These are phyloP conservation scores for Philaethria dido DNA, from an alignment of 2,888 invertebrate genomes.

Conservation along the genomic window DNA sequence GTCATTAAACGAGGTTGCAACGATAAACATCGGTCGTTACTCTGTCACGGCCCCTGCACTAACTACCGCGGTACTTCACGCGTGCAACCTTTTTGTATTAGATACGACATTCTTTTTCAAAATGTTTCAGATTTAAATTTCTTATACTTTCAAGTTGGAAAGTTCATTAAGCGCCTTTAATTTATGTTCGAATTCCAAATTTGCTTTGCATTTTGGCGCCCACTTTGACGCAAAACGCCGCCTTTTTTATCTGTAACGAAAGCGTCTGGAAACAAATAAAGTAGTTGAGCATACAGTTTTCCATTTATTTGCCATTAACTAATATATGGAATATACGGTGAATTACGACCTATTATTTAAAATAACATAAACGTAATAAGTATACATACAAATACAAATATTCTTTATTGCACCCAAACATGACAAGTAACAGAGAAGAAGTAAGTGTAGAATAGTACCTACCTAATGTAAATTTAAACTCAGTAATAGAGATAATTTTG, in stretches of 20 bases:
- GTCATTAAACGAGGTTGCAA: slow-evolving; percentile 51
- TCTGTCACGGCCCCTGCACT: slow-evolving; percentile 77
- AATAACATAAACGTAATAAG: neutral
- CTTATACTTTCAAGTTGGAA: slow-evolving; percentile 49
- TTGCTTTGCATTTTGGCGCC: slow-evolving; percentile 64
- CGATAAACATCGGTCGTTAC: slow-evolving; percentile 79
- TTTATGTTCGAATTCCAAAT: slow-evolving; percentile 59
- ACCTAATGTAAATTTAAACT: neutral
- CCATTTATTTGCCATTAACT: neutral
- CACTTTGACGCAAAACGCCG: slow-evolving; percentile 31
- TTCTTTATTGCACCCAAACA: no score
- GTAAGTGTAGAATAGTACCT: no score
- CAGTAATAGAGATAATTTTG: neutral
- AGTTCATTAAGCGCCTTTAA: slow-evolving; percentile 70
- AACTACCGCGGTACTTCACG: slow-evolving; percentile 71
- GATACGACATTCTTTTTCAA: slow-evolving; percentile 46
- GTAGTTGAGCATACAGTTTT: neutral
- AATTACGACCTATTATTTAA: neutral
- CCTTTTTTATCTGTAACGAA: slow-evolving; percentile 26
- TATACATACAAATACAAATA: no score
- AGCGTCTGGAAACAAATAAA: neutral
- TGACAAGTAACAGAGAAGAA: no score
- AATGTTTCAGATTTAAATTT: slow-evolving; percentile 52
- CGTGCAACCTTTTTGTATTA: slow-evolving; percentile 70
- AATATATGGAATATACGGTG: neutral